Base-by-base conservation (phyloP, 2,797 vertebrate genomes). In the Pempheris klunzingeri region DNA sequence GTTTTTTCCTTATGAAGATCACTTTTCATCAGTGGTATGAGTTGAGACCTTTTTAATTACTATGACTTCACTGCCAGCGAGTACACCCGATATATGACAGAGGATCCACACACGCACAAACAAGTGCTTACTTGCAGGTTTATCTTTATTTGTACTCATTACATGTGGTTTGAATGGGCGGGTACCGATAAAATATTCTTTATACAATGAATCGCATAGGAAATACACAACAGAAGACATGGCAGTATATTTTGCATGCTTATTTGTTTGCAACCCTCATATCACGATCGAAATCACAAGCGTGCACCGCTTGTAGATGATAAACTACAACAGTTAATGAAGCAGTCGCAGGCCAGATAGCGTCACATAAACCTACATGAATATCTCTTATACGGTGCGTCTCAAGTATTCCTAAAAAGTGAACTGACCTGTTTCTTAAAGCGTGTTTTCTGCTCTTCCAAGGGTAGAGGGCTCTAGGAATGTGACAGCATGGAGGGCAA, bases 341-440 rank as follows among this genome's bases (percentile, higher is more conserved):
- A 60, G 15, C 7, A n/a, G 38, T 54, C 34, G 54, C 11, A 2
- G 13, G 70, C 30, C 52, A 47, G 5, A 20, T 12, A 9, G 32
- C 6, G 13, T 28, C 47, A 9, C 32, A 50, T 1, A 50, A 13
- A 59, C 20, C 15, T 46, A 17, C 15, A 22, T 50, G 20, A 57
- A 74, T n/a, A 46, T 13, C 3, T 12, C 14, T 72, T 12, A 57
- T 20, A 10, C 11, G 13, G 1, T 20, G 7, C 28, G 3, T 63
- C 39, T 64, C 5, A 6, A 53, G 54, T n/a, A 36, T 81, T 90
- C 64, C 59, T 87, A 5, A 78, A 90, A 92, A 90, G 81, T 44
- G 26, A n/a, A 10, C 14, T 5, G n/a, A 71, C 71, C 49, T 26
- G 52, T 86, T 77, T 78, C 50, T 36, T 68, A 39, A 47, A 62